These are phyloP conservation scores for Thalassaphorura encarpata DNA, from an alignment of 1,140 invertebrate genomes.

Conservation along the genomic window DNA sequence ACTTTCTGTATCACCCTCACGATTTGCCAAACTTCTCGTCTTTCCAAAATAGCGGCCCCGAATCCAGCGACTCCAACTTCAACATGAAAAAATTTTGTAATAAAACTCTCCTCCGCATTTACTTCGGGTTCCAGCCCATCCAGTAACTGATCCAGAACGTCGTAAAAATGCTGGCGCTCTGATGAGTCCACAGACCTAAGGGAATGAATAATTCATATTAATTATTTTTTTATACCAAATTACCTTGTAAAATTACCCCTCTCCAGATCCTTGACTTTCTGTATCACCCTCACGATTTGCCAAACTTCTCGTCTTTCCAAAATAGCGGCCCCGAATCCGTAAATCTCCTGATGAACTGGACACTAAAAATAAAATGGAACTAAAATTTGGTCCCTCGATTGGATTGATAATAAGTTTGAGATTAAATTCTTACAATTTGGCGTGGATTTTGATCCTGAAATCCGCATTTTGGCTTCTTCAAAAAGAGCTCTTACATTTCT, in stretches of 20 bases:
- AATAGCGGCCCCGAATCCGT: constrained; percentile 22
- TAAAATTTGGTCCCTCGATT: background rate
- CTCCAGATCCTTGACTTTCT: constrained; percentile 31
- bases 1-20: constrained; percentile 31
- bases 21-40: constrained; percentile 28
- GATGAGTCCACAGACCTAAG: constrained; percentile 40
- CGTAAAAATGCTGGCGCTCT: constrained; percentile 53
- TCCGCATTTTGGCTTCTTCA: constrained; percentile 55
- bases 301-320: constrained; percentile 29
- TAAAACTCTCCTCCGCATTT: constrained; percentile 91
- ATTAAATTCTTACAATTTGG: constrained; percentile 12
- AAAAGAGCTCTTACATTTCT: constrained; percentile 69
- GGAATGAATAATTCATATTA: background rate
- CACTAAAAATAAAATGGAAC: constrained; percentile 9
- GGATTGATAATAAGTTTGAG: background rate
- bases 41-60: constrained; percentile 28
- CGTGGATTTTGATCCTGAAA: constrained; percentile 18
- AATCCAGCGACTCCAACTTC: too few relatives aligned
- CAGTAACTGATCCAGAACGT: constrained; percentile 66
- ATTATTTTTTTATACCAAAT: background rate
- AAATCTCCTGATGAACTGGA: constrained; percentile 22
- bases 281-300: constrained; percentile 31
- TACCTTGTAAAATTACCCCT: constrained; percentile 19
- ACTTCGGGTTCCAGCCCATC: constrained; percentile 84
- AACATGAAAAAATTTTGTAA: constrained; percentile 83